phyloP scores from a whole-genome alignment of 2,113 vertebrate species.

The Neopipo cinnamomea region DNA sequence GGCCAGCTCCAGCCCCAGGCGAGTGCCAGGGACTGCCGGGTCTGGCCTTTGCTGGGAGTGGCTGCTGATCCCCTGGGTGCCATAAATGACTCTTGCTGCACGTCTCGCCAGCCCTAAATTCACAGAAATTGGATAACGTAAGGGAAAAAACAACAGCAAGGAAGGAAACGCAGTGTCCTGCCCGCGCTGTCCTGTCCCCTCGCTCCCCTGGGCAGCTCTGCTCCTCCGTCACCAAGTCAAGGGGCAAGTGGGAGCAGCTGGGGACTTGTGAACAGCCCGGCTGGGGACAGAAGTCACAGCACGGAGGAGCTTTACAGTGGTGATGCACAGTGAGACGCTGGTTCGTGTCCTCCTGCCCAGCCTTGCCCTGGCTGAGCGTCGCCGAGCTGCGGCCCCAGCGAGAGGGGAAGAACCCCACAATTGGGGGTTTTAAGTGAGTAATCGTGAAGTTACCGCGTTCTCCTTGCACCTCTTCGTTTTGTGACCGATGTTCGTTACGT shows the following conservation, averaged over 20 bases:
- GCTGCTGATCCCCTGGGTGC: not conserved
- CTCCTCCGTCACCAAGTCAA: not conserved
- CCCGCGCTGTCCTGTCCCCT: not conserved
- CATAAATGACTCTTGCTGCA: not conserved
- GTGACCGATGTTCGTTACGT: rapidly evolving
- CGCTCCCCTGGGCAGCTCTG: slow-evolving; percentile 8
- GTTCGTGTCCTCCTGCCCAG: not conserved
- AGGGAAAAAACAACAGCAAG: not conserved
- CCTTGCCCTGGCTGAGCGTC: rapidly evolving
- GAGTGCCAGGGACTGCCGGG: not conserved
- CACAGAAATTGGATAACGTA: not conserved
- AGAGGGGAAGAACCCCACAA: rapidly evolving
- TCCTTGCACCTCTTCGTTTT: rapidly evolving
- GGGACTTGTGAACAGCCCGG: not conserved
- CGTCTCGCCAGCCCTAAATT: not conserved
- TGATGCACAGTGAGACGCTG: rapidly evolving
- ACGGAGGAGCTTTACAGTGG: not conserved
- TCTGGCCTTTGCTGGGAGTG: not conserved
- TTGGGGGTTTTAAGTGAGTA: rapidly evolving
- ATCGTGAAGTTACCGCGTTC: rapidly evolving
- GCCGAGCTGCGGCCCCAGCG: rapidly evolving
- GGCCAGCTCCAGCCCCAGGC: not conserved
- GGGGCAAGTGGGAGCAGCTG: not conserved
- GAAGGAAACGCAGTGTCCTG: not conserved
- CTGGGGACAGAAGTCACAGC: not conserved